Conservation (phyloP, 2,797 vertebrate species). For the Megaceryle alcyon region DNA sequence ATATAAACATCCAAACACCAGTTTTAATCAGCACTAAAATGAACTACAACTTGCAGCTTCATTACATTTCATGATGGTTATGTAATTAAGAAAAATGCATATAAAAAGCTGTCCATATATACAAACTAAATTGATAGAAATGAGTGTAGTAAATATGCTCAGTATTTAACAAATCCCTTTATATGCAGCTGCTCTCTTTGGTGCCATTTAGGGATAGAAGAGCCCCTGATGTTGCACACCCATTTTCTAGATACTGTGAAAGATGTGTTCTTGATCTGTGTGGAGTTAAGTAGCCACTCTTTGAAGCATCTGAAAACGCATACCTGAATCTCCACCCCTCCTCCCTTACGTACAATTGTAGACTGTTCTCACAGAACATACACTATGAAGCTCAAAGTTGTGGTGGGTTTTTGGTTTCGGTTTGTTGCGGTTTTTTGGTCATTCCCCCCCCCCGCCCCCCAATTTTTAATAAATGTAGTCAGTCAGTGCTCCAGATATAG, state of each 20-base stretch:
- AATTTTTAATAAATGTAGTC: neutral
- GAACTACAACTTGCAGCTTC: neutral
- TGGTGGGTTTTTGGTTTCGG: no score
- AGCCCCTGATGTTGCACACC: neutral
- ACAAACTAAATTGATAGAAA: constrained; percentile 66
- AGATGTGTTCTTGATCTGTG: neutral
- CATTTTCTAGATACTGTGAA: neutral
- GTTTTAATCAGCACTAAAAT: neutral
- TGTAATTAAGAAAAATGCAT: constrained; percentile 52
- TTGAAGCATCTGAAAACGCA: constrained; percentile 6
- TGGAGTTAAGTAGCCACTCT: neutral
- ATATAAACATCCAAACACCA: constrained; percentile 37
- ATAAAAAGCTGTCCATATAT: constrained; percentile 42
- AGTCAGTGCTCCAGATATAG: neutral
- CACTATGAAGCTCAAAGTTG: neutral
- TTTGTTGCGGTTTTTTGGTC: neutral
- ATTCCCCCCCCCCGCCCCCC: no score
- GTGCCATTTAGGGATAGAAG: constrained; percentile 58
- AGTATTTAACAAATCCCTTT: constrained; percentile 23
- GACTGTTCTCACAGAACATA: neutral
- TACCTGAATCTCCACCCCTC: neutral
- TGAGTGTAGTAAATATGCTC: constrained; percentile 54
- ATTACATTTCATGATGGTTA: constrained; percentile 4
- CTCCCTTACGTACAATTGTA: neutral
- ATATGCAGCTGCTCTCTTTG: constrained; percentile 74